A percentile compares a stretch with the other conserved stretches of the same genome.
These are phyloP conservation scores for Ceratitis capitata DNA, from an alignment of 1,140 invertebrate species.

Conservation along the genomic window DNA sequence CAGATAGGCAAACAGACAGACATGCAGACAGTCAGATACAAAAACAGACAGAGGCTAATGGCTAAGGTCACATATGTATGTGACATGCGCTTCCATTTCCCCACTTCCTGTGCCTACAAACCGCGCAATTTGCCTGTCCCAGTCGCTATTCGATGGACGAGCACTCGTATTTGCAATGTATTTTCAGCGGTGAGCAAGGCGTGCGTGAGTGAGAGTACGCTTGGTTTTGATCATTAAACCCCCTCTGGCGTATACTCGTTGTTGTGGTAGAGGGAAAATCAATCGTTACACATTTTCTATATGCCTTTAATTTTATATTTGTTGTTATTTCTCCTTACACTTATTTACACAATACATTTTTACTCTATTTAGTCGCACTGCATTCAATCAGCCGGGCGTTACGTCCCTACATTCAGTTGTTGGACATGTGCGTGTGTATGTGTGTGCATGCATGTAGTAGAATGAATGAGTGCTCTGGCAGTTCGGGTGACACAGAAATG, in stretches of 20 bases:
- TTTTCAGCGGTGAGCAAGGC: background rate
- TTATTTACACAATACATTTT: background rate
- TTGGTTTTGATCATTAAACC: background rate
- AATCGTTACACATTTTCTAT: constrained; percentile 2
- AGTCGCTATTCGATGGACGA: background rate
- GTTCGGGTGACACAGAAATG: constrained; percentile 34
- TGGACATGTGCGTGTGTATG: too few relatives aligned
- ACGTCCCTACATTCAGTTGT: background rate
- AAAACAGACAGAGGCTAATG: constrained; percentile 21
- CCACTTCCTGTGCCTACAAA: background rate
- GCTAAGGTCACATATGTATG: constrained; percentile 23
- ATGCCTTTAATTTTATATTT: background rate
- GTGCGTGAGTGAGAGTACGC: too few relatives aligned
- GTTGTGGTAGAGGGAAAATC: background rate
- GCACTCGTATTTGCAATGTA: constrained; percentile 19
- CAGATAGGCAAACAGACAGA: background rate
- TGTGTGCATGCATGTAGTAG: too few relatives aligned
- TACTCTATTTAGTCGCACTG: background rate
- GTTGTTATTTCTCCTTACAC: background rate
- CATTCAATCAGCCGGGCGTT: background rate
- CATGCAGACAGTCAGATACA: background rate
- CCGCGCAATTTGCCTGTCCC: background rate
- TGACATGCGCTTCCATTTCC: constrained; percentile 24
- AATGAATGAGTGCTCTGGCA: constrained; percentile 18
- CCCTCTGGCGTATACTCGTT: background rate